A percentile compares a stretch with the other conserved stretches of the same genome.
phyloP scores from a whole-genome alignment of 2,113 vertebrate genomes.

The Ascaphus truei region DNA sequence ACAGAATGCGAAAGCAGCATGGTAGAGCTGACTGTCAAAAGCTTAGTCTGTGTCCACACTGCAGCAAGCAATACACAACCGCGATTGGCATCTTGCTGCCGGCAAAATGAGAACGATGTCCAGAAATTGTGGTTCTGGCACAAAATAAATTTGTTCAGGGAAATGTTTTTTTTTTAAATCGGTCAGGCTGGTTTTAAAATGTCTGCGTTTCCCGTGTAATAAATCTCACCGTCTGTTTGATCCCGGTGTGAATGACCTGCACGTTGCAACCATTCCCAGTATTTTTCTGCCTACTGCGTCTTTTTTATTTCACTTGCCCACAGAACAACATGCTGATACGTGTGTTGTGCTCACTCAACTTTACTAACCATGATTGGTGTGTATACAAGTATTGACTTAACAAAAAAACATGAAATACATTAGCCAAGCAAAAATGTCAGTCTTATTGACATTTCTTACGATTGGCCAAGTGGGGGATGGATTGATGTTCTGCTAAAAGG shows the following conservation, averaged over 20 bases:
- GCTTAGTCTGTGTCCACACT: slow-evolving; percentile 1
- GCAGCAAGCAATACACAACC: neutral
- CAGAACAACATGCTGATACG: neutral
- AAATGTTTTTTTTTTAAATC: slow-evolving; percentile 26
- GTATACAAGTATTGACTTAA: slow-evolving; percentile 2
- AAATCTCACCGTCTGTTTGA: neutral
- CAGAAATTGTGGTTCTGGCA: neutral
- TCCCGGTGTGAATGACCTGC: neutral
- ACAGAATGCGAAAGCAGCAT: neutral
- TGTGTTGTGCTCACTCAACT: neutral
- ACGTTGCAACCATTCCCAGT: neutral
- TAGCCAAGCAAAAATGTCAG: slow-evolving; percentile 47
- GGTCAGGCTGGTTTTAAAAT: neutral
- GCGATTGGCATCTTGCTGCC: slow-evolving; percentile 11
- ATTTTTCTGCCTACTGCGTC: neutral
- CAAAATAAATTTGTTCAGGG: slow-evolving; percentile 3
- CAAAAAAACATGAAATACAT: slow-evolving; percentile 26
- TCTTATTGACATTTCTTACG: slow-evolving; percentile 48
- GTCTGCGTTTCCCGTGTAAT: neutral
- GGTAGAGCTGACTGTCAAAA: slow-evolving; percentile 1
- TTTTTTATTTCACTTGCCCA: neutral
- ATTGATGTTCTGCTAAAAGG: slow-evolving; percentile 48
- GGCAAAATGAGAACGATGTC: neutral
- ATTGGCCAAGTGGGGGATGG: slow-evolving; percentile 43
- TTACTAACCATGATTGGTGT: neutral